phyloP scores from a whole-genome alignment of 1,140 invertebrate genomes.

The Eupristina koningsbergeri region DNA sequence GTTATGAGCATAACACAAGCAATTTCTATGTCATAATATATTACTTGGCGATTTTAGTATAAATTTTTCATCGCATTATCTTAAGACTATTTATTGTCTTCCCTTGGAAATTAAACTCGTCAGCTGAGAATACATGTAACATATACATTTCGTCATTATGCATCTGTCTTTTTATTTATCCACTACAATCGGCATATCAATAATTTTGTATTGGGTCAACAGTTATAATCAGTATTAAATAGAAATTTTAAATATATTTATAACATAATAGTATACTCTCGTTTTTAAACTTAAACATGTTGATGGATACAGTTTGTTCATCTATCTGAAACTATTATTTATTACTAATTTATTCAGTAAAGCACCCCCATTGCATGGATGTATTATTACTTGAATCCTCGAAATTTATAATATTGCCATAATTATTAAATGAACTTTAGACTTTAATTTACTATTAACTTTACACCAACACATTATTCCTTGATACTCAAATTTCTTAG shows the following conservation, averaged over 20 bases:
- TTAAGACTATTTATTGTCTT: neutral
- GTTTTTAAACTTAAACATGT: neutral
- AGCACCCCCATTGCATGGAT: constrained; percentile 15
- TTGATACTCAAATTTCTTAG: neutral
- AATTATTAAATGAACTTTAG: constrained; percentile 23
- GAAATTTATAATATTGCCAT: neutral
- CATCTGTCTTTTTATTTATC: constrained; percentile 1
- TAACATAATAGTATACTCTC: neutral
- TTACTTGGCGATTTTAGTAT: neutral
- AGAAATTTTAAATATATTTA: neutral
- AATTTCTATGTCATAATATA: neutral
- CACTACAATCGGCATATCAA: constrained; percentile 43
- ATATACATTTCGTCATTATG: neutral
- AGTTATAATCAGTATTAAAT: neutral
- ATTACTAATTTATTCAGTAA: constrained; percentile 17
- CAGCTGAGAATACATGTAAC: constrained; percentile 1
- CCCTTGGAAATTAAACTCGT: constrained; percentile 20
- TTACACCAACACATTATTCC: constrained; percentile 13
- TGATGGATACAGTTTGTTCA: neutral
- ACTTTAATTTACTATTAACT: constrained; percentile 26
- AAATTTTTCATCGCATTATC: neutral
- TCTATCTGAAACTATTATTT: neutral
- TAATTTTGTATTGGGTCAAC: constrained; percentile 45
- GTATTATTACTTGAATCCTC: neutral
- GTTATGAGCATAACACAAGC: neutral